phyloP scores from a whole-genome alignment of 2,888 invertebrate species.

The Latrodectus hesperus region DNA sequence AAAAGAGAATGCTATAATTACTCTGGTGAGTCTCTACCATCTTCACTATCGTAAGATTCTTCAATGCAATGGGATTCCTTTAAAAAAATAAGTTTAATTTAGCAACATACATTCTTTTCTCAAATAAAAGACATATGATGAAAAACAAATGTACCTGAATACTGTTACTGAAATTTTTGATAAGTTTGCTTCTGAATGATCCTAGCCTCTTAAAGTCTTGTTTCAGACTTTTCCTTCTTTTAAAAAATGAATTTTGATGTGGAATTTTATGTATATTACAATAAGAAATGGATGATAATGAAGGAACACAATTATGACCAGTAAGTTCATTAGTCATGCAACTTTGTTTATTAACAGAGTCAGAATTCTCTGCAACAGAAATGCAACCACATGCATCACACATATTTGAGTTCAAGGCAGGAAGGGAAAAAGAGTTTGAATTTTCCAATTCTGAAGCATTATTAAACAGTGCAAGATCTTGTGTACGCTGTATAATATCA shows the following conservation, averaged over 20 bases:
- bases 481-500: neutral
- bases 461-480: conserved; percentile 5
- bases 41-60: conserved; percentile 55
- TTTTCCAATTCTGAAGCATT: neutral
- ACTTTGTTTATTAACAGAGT: conserved; percentile 5
- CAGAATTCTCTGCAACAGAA: neutral
- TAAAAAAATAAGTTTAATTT: conserved; percentile 13
- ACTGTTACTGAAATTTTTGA: conserved; percentile 42
- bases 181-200: conserved; percentile 52
- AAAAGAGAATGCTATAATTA: conserved; percentile 7
- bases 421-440: neutral
- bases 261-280: conserved; percentile 11
- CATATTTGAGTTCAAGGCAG: conserved; percentile 7
- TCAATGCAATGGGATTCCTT: conserved; percentile 50
- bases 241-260: conserved; percentile 4
- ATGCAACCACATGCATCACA: neutral
- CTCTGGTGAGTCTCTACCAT: conserved; percentile 35
- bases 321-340: neutral
- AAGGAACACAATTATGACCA: no score
- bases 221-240: conserved; percentile 18
- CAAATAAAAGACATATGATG: neutral
- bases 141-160: conserved; percentile 25
- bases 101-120: neutral
- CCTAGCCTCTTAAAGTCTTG: conserved; percentile 43
- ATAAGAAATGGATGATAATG: no score